These are phyloP conservation scores for Mamestra brassicae DNA, from an alignment of 2,888 invertebrate species.

Conservation along the genomic window DNA sequence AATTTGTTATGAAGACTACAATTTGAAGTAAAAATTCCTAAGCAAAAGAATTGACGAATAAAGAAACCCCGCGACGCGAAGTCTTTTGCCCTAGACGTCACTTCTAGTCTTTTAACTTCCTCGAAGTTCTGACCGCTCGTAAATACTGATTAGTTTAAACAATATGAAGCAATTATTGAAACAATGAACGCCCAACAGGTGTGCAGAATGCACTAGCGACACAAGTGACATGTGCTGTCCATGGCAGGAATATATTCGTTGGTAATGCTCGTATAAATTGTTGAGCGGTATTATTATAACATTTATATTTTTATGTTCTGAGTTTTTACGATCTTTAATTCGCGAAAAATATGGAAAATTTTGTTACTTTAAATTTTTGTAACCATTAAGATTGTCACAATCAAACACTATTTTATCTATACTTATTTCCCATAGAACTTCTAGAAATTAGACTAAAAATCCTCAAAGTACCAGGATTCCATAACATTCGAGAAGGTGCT, in stretches of 20 bases:
- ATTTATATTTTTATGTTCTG: background rate
- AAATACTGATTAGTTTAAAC: slow-evolving; percentile 43
- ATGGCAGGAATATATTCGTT: slow-evolving; percentile 28
- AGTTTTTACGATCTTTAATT: too few species aligned
- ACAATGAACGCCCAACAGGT: slow-evolving; percentile 50
- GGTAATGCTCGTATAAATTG: slow-evolving; percentile 14
- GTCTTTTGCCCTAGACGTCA: background rate
- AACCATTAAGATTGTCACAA: too few species aligned
- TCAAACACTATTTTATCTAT: background rate
- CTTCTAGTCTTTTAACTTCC: slow-evolving; percentile 20
- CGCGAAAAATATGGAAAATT: too few species aligned
- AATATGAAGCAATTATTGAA: slow-evolving; percentile 49
- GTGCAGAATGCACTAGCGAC: slow-evolving; percentile 35
- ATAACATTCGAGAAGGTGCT: background rate
- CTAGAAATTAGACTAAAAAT: background rate
- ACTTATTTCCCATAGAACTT: background rate
- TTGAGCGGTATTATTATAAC: background rate
- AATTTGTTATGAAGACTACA: background rate
- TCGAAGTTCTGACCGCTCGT: slow-evolving; percentile 27
- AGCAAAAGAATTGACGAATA: background rate
- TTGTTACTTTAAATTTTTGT: too few species aligned
- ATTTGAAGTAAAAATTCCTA: background rate
- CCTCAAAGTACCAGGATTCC: slow-evolving; percentile 2
- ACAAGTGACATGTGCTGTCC: slow-evolving; percentile 13
- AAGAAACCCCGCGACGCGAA: background rate